Evolutionary conservation across 2,888 invertebrate genomes (phyloP), one percentile per base, ranked within the genome.

Genomic region (Drosophila acutilabella): DNA sequence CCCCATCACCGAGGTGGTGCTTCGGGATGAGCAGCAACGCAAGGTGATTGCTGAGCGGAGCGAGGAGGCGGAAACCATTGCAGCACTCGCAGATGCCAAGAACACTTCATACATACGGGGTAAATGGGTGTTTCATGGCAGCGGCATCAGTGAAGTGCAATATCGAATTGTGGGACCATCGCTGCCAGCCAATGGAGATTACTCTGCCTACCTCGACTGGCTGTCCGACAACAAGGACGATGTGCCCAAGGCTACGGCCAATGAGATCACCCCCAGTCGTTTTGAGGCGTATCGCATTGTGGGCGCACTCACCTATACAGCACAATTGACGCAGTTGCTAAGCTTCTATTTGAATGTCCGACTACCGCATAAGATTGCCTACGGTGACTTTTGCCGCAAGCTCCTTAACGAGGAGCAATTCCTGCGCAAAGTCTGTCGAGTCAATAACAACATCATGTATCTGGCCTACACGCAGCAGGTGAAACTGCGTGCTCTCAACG

Each of bases 161-260:
- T 95, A 96, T 92, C 93, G 94, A 48, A 96, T 98, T 72, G 96
- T 97, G 40, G 96, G 96, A n/a, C 97, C 98, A 0, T 95, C 96
- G 82, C 92, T 97, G 75, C 96, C 97, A 67, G 95, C 95, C 4
- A 96, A 96, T 76, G 97, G 97, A 0, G 97, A 98, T 92, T 97
- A 96, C 90, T 94, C 96, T 8, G 95, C 94, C 77, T 97, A 95
- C 92, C 95, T 93, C 91, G 93, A 95, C 74, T 97, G 96, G 96
- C 94, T 97, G 95, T 93, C 94, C 16, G 91, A 91, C 56, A 92
- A 91, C 73, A 93, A 92, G 60, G 93, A 93, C 51, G 92, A 92
- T 85, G 89, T 92, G 38, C 90, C 92, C 52, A 89, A 91, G 68
- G 80, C 90, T 16, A 87, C 90, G 5, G 93, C 93, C 20, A 93